These are phyloP conservation scores for Eupithecia tripunctaria DNA, from an alignment of 2,888 invertebrate species.

Conservation along the genomic window DNA sequence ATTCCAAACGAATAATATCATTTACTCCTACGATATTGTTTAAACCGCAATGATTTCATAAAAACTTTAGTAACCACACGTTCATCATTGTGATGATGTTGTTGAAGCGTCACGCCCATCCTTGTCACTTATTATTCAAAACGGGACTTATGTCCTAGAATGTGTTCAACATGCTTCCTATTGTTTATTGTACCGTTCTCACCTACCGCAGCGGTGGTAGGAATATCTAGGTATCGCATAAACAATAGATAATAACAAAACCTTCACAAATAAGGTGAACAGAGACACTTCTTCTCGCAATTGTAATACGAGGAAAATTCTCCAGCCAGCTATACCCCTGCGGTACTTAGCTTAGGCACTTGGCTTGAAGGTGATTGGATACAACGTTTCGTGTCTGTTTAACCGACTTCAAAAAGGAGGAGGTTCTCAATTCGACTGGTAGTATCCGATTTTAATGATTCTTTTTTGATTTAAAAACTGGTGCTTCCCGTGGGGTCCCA, in stretches of 20 bases:
- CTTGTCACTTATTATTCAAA: conserved; percentile 40
- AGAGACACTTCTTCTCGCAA: not conserved
- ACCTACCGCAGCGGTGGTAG: conserved; percentile 27
- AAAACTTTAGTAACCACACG: not conserved
- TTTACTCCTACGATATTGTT: not conserved
- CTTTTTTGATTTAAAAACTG: too few species aligned
- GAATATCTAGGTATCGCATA: not conserved
- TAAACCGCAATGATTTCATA: not conserved
- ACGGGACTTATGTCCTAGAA: conserved; percentile 54
- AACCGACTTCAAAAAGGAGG: too few species aligned
- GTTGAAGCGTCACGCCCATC: conserved; percentile 39
- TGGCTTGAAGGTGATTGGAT: not conserved
- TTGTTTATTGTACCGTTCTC: conserved; percentile 37
- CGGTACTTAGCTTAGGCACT: not conserved
- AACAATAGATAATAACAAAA: not conserved
- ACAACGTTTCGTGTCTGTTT: not conserved
- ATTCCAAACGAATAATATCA: not conserved
- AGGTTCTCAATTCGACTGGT: too few species aligned
- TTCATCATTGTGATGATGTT: conserved; percentile 6
- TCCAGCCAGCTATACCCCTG: not conserved
- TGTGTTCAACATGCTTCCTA: conserved; percentile 36
- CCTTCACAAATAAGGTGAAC: not conserved
- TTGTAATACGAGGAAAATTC: not conserved
- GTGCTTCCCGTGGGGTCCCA: too few species aligned
- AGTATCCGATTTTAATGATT: too few species aligned